Base-by-base conservation (phyloP, 1,140 invertebrate species). In the Myzus persicae region DNA sequence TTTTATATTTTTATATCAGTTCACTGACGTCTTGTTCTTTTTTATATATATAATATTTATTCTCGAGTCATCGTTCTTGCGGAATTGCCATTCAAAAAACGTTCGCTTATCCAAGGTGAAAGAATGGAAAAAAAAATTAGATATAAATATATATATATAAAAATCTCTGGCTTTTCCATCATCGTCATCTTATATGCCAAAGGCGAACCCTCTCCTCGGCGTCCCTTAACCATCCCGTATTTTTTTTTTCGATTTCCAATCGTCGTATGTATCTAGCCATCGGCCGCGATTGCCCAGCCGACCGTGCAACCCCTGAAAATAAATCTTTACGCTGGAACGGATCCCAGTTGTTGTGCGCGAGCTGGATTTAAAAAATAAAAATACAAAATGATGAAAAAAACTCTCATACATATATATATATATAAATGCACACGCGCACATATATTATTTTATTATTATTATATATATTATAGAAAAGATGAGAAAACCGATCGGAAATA, bases 261-360 rank as follows among this genome's bases (percentile, higher is more conserved):
- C 91, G 76, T 93, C 91, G 91, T 84, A 42, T 54, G 81, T 93
- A 93, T 93, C 91, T 93, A 93, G 91, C 91, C 91, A 93, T 93
- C 91, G 91, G 91, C 91, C 91, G 91, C 91, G 81, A 93, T 93
- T 93, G 91, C 91, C 91, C 91, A 93, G 76, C 91, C 91, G 81
- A 93, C 91, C 91, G 91, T 93, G 91, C 91, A 93, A 93, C 91
- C 91, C 91, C 91, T 93, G 91, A 93, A 93, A 93, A 93, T 93
- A 93, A 93, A 93, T 93, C 91, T 93, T 93, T 85, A 93, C 91
- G 91, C 91, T 93, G 91, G 91, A 93, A 93, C 91, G 91, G 91
- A 93, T 93, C 91, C n/a, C 91, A 54, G 91, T 93, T 93, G 91
- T 93, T 93, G 91, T 93, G 67, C 91, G 81, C 76, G 91, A 93